These are phyloP conservation scores for Verasper variegatus DNA, from an alignment of 2,113 vertebrate species.

Conservation along the genomic window DNA sequence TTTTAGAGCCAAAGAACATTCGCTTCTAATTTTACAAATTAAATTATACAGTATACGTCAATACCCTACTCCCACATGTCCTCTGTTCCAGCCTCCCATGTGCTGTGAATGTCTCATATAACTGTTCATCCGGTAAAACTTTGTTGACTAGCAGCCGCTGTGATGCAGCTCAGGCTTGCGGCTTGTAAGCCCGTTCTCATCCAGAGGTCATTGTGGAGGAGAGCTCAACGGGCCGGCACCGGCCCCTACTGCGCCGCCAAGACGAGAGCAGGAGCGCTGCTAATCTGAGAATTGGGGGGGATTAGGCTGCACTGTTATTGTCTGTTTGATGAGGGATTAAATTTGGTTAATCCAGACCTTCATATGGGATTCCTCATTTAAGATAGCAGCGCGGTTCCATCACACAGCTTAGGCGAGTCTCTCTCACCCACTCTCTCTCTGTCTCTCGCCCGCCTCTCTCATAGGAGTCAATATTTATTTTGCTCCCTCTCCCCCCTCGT, in stretches of 20 bases:
- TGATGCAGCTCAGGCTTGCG: slow-evolving; percentile 53
- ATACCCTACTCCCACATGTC: background rate
- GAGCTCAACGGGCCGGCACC: slow-evolving; percentile 70
- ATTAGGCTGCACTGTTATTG: slow-evolving; percentile 84
- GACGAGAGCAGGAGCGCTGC: slow-evolving; percentile 70
- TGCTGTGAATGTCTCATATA: slow-evolving; percentile 20
- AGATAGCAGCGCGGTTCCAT: slow-evolving; percentile 80
- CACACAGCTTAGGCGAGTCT: slow-evolving; percentile 71
- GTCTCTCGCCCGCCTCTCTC: slow-evolving; percentile 44
- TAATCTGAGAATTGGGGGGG: slow-evolving; percentile 80
- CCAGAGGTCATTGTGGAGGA: slow-evolving; percentile 81
- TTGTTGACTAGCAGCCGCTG: slow-evolving; percentile 54
- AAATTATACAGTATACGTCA: background rate
- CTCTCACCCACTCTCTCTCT: slow-evolving; percentile 53
- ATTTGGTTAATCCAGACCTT: slow-evolving; percentile 85
- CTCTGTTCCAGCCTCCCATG: background rate
- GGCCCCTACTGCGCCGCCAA: slow-evolving; percentile 64
- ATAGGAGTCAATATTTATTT: slow-evolving; percentile 67
- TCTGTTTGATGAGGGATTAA: slow-evolving; percentile 87
- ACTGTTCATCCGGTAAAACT: slow-evolving; percentile 47
- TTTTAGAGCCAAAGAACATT: background rate
- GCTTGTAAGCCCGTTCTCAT: slow-evolving; percentile 61
- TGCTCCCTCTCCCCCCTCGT: slow-evolving; percentile 12
- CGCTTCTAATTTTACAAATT: background rate
- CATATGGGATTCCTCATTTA: slow-evolving; percentile 85